Evolutionary conservation across 64 coral and sea anemone genomes (phyloP), one percentile per base, ranked within the genome.

Genomic region (Astreopora myriophthalma): DNA sequence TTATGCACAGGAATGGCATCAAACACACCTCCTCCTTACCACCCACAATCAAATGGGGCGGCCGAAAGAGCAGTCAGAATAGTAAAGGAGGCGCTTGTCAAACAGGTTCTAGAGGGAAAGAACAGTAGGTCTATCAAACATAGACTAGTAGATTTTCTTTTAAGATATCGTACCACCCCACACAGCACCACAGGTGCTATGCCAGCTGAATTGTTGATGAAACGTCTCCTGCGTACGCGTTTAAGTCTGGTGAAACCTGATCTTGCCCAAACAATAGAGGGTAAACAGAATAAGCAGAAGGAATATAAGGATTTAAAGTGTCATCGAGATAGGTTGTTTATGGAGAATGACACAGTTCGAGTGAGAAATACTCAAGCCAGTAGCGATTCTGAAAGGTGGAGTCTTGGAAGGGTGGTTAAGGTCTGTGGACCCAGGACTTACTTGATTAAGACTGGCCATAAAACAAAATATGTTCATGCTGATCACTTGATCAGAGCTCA

Each of bases 401-500:
- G 10, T 46, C 3, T 11, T n/a, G n/a, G n/a, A n/a, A n/a, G n/a
- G n/a, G n/a, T n/a, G n/a, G n/a, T n/a, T n/a, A n/a, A n/a, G 76
- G 75, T 95, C 24, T 96, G 89, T 89, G 89, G 94, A 66, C 84
- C 85, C 44, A 88, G 89, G 29, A 91, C 65, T 31, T 91, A 94
- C 85, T 27, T 89, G 31, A 87, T 90, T 17, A 90, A 76, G 74
- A 94, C 93, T 76, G 93, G 93, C 62, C 44, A 79, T 69, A 40
- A 29, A 9, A 94, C 34, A 12, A 63, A 79, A 38, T 90, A 94
- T 90, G 87, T 94, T 80, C 79, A 78, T 40, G 84, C 76, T 86
- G 93, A 94, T 90, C 93, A 94, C 36, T 68, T 86, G 80, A 94
- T 94, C 16, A 69, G 34, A 74, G 79, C 93, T 36, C 87, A 90